Base-by-base conservation (phyloP, 2,113 vertebrate species). In the Pygoscelis adeliae region DNA sequence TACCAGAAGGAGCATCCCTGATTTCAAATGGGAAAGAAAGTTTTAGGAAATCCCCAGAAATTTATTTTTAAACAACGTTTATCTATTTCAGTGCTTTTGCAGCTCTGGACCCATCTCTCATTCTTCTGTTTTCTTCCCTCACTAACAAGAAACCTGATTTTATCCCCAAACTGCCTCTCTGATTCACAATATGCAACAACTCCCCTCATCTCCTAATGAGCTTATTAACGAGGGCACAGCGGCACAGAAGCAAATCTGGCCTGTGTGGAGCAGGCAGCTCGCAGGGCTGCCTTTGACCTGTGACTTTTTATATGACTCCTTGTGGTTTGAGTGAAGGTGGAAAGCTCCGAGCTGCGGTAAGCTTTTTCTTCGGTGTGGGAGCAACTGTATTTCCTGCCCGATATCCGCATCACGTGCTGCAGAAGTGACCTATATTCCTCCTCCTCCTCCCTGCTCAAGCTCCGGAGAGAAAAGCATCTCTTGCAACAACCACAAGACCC, bases 301-400 rank as follows among this genome's bases (percentile, higher is more conserved):
- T 92, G 74, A 95, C 94, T 92, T 87, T 59, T 90, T 91, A n/a
- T 72, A 66, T 90, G 97, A 94, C 89, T 96, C 67, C 77, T 95
- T 97, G 97, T 97, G 96, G 95, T 97, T 96, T 96, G 81, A 94
- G 94, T 83, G 93, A 97, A 97, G 97, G 91, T 96, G 95, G 95
- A 97, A 97, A 87, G 92, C 87, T 97, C 96, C 1, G 52, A 81
- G 92, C 94, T 92, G 86, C 5, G 94, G 95, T 95, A 12, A 96
- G 90, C 70, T 95, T 58, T 79, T 88, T 56, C 94, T 96, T 82
- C 88, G 4, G 72, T 58, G 87, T 93, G 92, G 89, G 84, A 96
- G 86, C 85, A 93, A 92, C 91, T 95, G 86, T 95, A 94, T 90
- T 97, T 97, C 95, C 98, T 97, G 94, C 91, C 88, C 10, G 7